phyloP scores from a whole-genome alignment of 2,888 invertebrate species.

The Mimachlamys varia region DNA sequence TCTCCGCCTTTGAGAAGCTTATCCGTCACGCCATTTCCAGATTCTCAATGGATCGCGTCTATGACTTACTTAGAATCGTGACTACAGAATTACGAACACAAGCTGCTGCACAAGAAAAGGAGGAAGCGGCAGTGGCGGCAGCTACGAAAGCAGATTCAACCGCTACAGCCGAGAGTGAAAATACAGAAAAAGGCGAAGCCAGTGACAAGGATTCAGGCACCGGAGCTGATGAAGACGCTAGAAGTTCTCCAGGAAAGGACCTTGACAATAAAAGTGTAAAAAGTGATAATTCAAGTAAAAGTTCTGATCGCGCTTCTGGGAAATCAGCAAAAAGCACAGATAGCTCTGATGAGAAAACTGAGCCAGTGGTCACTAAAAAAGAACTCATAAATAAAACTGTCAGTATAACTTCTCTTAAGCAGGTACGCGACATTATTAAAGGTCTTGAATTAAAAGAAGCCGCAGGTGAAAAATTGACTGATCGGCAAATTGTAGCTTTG shows the following conservation, averaged over 20 bases:
- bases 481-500: slow-evolving; percentile 58
- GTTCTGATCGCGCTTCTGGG: neutral
- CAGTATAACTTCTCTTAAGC: slow-evolving; percentile 60
- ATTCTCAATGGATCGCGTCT: slow-evolving; percentile 70
- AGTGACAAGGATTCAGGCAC: neutral
- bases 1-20: slow-evolving; percentile 71
- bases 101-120: slow-evolving; percentile 40
- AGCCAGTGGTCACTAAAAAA: neutral
- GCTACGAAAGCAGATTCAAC: slow-evolving; percentile 42
- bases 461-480: slow-evolving; percentile 49
- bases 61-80: slow-evolving; percentile 62
- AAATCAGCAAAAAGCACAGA: neutral
- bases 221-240: neutral
- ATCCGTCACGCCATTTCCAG: slow-evolving; percentile 71
- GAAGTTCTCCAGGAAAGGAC: neutral
- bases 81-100: slow-evolving; percentile 52
- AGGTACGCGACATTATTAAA: slow-evolving; percentile 57
- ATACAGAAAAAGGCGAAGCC: neutral
- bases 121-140: neutral
- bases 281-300: slow-evolving; percentile 8
- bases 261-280: slow-evolving; percentile 1
- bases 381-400: slow-evolving; percentile 40
- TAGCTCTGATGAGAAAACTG: neutral
- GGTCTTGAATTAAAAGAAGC: slow-evolving; percentile 52
- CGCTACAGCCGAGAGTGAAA: neutral